Percentiles rank a stretch among this genome's conserved stretches.
These are phyloP conservation scores for Sitophilus oryzae DNA, from an alignment of 1,140 invertebrate genomes.

Conservation along the genomic window DNA sequence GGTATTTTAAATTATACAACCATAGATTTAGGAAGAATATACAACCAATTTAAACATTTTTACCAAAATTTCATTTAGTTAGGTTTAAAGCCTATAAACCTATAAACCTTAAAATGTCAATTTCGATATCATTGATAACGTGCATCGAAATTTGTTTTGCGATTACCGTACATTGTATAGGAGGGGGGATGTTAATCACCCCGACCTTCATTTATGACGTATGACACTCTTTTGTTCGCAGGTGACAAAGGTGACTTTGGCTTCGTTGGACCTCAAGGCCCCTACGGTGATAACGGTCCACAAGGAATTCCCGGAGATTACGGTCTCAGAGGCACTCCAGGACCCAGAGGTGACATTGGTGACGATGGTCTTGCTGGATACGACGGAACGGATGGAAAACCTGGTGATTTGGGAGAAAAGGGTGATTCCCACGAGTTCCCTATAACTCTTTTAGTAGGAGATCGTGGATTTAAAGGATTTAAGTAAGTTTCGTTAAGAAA, in stretches of 20 bases:
- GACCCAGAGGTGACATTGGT: constrained; percentile 42
- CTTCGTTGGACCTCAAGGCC: constrained; percentile 54
- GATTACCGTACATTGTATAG: no score
- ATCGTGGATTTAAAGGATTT: constrained; percentile 39
- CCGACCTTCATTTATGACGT: neutral
- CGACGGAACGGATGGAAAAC: constrained; percentile 47
- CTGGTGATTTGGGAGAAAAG: constrained; percentile 53
- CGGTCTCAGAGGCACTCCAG: constrained; percentile 31
- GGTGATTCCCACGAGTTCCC: constrained; percentile 47
- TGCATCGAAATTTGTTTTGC: no score
- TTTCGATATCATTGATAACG: no score
- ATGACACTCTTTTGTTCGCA: neutral
- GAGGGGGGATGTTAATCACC: no score
- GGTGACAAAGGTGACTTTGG: constrained; percentile 45
- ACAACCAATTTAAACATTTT: no score
- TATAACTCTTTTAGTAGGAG: constrained; percentile 47
- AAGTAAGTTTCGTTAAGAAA: constrained; percentile 33
- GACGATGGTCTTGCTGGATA: constrained; percentile 47
- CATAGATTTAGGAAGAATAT: no score
- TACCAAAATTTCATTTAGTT: no score
- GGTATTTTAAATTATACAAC: no score
- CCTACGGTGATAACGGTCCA: constrained; percentile 45
- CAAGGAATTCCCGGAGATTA: constrained; percentile 54
- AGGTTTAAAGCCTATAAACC: no score
- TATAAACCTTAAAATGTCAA: no score